phyloP scores from a whole-genome alignment of 2,888 invertebrate genomes.

The Drosophila kambysellisi region DNA sequence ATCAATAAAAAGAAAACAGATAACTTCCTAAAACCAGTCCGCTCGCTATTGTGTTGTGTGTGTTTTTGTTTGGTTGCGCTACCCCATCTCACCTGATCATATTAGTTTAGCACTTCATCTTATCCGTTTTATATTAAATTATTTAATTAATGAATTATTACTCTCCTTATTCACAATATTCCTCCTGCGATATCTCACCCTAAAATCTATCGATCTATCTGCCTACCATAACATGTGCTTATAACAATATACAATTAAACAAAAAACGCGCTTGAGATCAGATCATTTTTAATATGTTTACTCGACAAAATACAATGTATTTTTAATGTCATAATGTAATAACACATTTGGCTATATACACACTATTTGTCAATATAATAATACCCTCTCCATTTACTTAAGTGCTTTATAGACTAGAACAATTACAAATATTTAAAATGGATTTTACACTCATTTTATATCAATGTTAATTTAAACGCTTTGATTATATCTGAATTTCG shows the following conservation, averaged over 20 bases:
- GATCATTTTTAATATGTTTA: neutral
- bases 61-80: too few relatives aligned
- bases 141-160: too few relatives aligned
- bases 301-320: neutral
- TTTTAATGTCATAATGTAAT: neutral
- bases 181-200: too few relatives aligned
- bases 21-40: too few relatives aligned
- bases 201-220: too few relatives aligned
- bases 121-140: too few relatives aligned
- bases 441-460: neutral
- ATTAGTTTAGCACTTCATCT: too few relatives aligned
- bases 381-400: neutral
- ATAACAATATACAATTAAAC: neutral
- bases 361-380: neutral
- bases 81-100: too few relatives aligned
- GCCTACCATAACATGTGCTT: too few relatives aligned
- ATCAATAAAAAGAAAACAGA: too few relatives aligned
- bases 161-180: too few relatives aligned
- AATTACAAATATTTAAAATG: neutral
- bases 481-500: neutral
- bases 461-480: slow-evolving; percentile 21
- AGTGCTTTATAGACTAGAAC: neutral
- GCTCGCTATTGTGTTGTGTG: too few relatives aligned
- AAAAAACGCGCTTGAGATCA: neutral
- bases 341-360: neutral